Conservation (phyloP, 2,797 vertebrate genomes). For the Taenioides sp. region DNA sequence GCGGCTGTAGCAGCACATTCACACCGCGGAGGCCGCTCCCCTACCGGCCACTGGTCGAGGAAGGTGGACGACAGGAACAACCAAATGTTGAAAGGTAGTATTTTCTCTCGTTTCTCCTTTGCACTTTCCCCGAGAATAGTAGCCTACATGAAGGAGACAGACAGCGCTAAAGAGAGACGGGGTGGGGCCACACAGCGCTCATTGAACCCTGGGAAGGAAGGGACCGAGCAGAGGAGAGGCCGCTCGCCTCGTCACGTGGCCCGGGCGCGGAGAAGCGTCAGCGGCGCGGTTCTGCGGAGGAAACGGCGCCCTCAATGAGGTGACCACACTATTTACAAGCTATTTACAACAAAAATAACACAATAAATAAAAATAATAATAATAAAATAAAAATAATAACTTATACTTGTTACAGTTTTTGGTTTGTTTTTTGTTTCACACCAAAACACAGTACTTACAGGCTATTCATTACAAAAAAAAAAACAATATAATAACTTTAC, state of each 20-base stretch:
- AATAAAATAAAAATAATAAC: too few relatives aligned
- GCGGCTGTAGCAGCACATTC: constrained; percentile 64
- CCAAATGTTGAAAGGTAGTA: constrained; percentile 62
- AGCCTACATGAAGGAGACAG: constrained; percentile 71
- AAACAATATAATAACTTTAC: too few relatives aligned
- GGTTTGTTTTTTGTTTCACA: too few relatives aligned
- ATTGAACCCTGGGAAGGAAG: constrained; percentile 86
- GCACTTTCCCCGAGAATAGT: constrained; percentile 70
- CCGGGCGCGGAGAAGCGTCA: constrained; percentile 66
- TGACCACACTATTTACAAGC: not conserved
- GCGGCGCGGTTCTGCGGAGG: constrained; percentile 67
- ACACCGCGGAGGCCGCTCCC: constrained; percentile 65
- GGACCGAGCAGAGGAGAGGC: constrained; percentile 60
- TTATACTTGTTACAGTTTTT: too few relatives aligned
- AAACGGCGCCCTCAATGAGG: constrained; percentile 75
- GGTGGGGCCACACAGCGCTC: constrained; percentile 87
- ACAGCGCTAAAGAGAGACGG: constrained; percentile 77
- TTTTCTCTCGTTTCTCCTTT: constrained; percentile 38
- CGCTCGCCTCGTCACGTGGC: constrained; percentile 81
- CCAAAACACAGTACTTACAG: too few relatives aligned
- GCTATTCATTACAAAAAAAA: too few relatives aligned
- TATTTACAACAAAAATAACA: not conserved
- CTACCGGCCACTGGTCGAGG: constrained; percentile 57
- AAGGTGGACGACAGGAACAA: constrained; percentile 59
- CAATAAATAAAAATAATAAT: too few relatives aligned